Conservation (phyloP, 2,888 invertebrate species). For the Ecdyonurus torrentis region DNA sequence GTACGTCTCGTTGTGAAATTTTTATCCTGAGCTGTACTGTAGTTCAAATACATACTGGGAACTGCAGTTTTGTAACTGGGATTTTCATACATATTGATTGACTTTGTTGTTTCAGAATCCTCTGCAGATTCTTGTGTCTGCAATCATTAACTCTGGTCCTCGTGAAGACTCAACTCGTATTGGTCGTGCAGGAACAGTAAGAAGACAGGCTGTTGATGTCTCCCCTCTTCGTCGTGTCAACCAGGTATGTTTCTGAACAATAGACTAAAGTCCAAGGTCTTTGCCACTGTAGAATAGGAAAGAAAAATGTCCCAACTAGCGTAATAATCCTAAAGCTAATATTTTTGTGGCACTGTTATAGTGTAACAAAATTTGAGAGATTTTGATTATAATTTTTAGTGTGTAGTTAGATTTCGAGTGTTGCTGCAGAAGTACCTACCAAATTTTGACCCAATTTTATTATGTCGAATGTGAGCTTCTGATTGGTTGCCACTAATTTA, state of each 20-base stretch:
- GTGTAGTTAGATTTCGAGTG: too few relatives aligned
- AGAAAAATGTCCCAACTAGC: too few relatives aligned
- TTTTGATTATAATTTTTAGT: too few relatives aligned
- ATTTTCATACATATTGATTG: neutral
- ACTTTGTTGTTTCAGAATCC: constrained; percentile 32
- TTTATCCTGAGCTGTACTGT: neutral
- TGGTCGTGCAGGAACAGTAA: constrained; percentile 99
- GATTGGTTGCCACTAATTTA: too few relatives aligned
- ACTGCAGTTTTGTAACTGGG: neutral
- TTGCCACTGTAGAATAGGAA: too few relatives aligned
- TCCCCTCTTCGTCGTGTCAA: constrained; percentile 96
- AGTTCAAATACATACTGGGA: neutral
- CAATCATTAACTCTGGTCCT: constrained; percentile 97
- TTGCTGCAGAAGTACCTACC: too few relatives aligned
- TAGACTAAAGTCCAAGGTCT: too few relatives aligned
- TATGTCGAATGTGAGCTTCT: too few relatives aligned
- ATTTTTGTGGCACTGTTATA: neutral
- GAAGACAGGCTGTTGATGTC: constrained; percentile 98
- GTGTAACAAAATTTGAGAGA: neutral
- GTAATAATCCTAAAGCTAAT: neutral
- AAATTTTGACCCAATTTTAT: too few relatives aligned
- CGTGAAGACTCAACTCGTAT: constrained; percentile 99
- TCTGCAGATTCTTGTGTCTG: constrained; percentile 75
- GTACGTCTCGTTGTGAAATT: too few relatives aligned
- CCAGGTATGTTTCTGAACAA: too few relatives aligned